phyloP scores from a whole-genome alignment of 2,888 invertebrate genomes.

The Tolmerus cingulatus region DNA sequence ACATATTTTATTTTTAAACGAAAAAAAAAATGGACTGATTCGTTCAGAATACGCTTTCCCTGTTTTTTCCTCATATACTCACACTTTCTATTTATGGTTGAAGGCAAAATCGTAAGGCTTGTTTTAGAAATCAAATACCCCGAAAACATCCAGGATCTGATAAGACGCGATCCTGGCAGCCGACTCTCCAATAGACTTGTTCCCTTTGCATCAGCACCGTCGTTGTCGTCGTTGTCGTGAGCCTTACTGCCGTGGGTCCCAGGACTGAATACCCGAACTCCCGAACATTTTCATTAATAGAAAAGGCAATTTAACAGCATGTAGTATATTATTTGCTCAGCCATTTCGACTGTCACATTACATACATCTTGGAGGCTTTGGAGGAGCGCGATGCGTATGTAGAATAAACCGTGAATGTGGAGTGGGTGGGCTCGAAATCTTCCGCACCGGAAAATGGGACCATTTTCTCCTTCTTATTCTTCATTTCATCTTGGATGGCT shows the following conservation, averaged over 20 bases:
- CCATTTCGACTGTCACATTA: constrained; percentile 48
- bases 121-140: neutral
- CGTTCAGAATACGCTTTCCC: neutral
- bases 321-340: constrained; percentile 47
- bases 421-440: neutral
- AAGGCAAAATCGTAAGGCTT: neutral
- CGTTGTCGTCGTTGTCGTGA: neutral
- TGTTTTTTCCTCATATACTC: neutral
- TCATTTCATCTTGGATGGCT: constrained; percentile 8
- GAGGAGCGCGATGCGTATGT: constrained; percentile 38
- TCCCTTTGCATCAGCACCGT: neutral
- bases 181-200: neutral
- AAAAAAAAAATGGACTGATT: neutral
- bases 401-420: constrained; percentile 14
- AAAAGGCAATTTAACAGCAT: constrained; percentile 46
- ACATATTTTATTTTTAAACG: neutral
- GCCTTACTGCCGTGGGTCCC: neutral
- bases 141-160: neutral
- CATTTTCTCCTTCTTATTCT: constrained; percentile 34
- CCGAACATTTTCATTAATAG: constrained; percentile 45
- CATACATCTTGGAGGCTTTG: constrained; percentile 47
- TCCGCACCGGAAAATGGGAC: neutral
- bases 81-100: neutral
- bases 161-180: neutral
- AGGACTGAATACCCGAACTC: constrained; percentile 22